Percentiles rank a stretch among this genome's conserved stretches.
phyloP scores from a whole-genome alignment of 2,797 vertebrate species.

The Mormyrus proboscirostris region DNA sequence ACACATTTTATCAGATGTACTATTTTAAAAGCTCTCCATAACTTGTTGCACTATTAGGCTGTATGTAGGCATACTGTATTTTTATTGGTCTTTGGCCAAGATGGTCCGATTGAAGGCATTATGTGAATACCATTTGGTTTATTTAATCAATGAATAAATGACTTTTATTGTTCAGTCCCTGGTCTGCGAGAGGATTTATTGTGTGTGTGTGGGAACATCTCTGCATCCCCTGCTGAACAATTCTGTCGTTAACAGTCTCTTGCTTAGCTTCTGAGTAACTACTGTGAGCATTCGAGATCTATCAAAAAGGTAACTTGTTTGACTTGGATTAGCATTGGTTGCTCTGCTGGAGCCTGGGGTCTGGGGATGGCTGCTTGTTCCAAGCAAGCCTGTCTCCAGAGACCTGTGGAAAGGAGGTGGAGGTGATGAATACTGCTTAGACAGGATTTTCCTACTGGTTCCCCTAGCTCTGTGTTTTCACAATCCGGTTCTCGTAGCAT shows the following conservation, averaged over 20 bases:
- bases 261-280: background rate
- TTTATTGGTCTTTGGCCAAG: background rate
- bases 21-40: background rate
- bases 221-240: background rate
- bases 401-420: conserved; percentile 26
- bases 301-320: conserved; percentile 9
- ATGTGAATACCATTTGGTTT: background rate
- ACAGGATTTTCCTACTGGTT: conserved; percentile 48
- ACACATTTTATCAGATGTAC: background rate
- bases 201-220: background rate
- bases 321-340: conserved; percentile 16
- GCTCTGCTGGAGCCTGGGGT: conserved; percentile 30
- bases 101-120: background rate
- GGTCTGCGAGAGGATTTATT: background rate
- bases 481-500: background rate
- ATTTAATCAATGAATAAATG: background rate
- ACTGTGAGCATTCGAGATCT: background rate
- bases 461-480: conserved; percentile 38
- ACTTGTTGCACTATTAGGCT: background rate
- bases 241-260: background rate
- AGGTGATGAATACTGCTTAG: conserved; percentile 38
- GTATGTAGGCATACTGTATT: background rate
- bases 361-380: conserved; percentile 27
- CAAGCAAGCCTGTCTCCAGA: conserved; percentile 35
- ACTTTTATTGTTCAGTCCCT: background rate